Conservation (phyloP, 2,113 vertebrate genomes). For the Tupaia chinensis region DNA sequence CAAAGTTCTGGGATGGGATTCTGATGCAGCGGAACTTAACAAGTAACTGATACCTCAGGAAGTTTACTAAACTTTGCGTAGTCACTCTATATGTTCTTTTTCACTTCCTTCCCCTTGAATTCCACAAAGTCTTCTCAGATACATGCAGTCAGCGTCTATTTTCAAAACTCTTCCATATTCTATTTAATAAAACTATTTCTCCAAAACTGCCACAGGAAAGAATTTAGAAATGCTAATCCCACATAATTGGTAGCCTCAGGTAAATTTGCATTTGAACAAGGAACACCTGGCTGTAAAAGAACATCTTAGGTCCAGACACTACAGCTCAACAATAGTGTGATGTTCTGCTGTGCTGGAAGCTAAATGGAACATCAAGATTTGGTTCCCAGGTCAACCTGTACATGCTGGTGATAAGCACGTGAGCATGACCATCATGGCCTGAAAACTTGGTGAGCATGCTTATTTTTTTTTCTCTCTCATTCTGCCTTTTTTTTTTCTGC, state of each 20-base stretch:
- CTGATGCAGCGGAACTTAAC: not conserved
- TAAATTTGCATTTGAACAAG: not conserved
- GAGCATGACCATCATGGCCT: no score
- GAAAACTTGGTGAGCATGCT: no score
- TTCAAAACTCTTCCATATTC: not conserved
- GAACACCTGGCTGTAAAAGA: not conserved
- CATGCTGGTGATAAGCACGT: no score
- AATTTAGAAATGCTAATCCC: conserved; percentile 22
- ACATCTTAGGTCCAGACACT: not conserved
- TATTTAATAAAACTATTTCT: conserved; percentile 33
- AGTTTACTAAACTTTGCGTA: not conserved
- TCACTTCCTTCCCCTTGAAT: not conserved
- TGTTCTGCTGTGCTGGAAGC: no score
- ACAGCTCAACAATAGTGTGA: no score
- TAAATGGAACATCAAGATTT: no score
- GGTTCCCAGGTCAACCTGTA: no score
- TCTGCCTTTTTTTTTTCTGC: no score
- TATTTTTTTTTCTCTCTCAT: no score
- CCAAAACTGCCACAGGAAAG: not conserved
- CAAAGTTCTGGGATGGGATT: not conserved
- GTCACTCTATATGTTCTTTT: not conserved
- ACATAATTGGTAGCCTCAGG: not conserved
- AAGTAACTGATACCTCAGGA: not conserved
- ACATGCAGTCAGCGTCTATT: not conserved
- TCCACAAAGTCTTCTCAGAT: not conserved